A percentile compares a stretch with the other conserved stretches of the same genome.
Evolutionary conservation across 2,113 vertebrate genomes (phyloP).

Genomic region (Clarias gariepinus): DNA sequence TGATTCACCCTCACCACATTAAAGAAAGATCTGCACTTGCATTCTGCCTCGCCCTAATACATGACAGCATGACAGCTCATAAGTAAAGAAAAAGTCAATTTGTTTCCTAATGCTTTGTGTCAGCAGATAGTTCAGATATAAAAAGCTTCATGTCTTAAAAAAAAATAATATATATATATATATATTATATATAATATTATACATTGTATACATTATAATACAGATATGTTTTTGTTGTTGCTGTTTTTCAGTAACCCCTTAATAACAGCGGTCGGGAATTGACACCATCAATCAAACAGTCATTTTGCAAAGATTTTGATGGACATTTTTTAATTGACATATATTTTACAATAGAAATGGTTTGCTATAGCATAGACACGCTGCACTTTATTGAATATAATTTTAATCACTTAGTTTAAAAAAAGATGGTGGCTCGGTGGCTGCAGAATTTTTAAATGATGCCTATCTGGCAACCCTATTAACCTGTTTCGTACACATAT

Average conservation of each 20-base stretch:
- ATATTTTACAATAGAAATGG: too few relatives aligned
- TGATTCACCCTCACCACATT: too few relatives aligned
- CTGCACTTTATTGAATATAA: background rate
- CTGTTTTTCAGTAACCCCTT: background rate
- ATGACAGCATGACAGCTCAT: background rate
- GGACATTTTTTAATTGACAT: background rate
- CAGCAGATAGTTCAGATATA: background rate
- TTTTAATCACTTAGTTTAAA: too few relatives aligned
- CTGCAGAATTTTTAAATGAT: background rate
- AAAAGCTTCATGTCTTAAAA: background rate
- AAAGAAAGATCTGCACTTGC: too few relatives aligned
- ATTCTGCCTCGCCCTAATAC: too few relatives aligned
- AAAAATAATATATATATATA: too few relatives aligned
- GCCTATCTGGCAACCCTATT: background rate
- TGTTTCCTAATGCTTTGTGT: background rate
- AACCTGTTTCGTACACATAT: background rate
- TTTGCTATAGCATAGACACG: too few relatives aligned
- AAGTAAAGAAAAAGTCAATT: background rate
- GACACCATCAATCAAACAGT: background rate
- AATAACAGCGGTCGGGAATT: background rate
- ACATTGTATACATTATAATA: background rate
- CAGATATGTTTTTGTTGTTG: too few relatives aligned
- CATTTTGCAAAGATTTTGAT: background rate
- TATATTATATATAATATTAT: background rate
- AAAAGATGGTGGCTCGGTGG: background rate